Percentiles rank a stretch among this genome's conserved stretches.
These are phyloP conservation scores for Diglossa brunneiventris DNA, from an alignment of 2,113 vertebrate genomes.

Conservation along the genomic window DNA sequence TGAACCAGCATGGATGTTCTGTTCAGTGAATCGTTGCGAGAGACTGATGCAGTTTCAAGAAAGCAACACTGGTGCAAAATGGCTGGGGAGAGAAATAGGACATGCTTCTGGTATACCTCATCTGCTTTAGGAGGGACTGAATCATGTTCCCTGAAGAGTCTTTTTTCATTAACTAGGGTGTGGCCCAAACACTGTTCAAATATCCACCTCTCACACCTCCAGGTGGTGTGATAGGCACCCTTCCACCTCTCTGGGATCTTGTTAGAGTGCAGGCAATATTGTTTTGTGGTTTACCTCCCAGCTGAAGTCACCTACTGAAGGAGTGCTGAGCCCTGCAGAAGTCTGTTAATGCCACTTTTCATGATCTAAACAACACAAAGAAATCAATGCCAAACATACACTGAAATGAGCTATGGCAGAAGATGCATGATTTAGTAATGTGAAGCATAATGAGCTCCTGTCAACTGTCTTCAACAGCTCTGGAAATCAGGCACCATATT, in stretches of 20 bases:
- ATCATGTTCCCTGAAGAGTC: background rate
- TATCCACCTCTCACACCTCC: background rate
- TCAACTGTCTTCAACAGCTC: background rate
- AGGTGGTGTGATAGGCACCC: background rate
- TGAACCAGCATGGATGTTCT: background rate
- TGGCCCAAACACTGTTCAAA: background rate
- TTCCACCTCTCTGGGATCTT: background rate
- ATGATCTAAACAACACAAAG: background rate
- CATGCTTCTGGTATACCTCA: background rate
- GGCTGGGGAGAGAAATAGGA: background rate
- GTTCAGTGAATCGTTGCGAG: background rate
- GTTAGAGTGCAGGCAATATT: background rate
- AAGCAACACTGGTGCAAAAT: background rate
- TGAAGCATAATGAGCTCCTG: background rate
- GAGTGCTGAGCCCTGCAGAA: background rate
- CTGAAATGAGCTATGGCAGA: background rate
- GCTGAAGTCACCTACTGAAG: background rate
- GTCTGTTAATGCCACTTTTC: background rate
- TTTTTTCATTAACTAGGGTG: background rate
- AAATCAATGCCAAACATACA: background rate
- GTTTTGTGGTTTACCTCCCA: background rate
- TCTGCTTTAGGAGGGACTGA: background rate
- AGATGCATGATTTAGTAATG: background rate
- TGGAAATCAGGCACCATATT: slow-evolving; percentile 4
- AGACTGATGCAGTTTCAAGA: background rate